Evolutionary conservation across 2,797 vertebrate species (phyloP).

Genomic region (Malurus leucopterus): DNA sequence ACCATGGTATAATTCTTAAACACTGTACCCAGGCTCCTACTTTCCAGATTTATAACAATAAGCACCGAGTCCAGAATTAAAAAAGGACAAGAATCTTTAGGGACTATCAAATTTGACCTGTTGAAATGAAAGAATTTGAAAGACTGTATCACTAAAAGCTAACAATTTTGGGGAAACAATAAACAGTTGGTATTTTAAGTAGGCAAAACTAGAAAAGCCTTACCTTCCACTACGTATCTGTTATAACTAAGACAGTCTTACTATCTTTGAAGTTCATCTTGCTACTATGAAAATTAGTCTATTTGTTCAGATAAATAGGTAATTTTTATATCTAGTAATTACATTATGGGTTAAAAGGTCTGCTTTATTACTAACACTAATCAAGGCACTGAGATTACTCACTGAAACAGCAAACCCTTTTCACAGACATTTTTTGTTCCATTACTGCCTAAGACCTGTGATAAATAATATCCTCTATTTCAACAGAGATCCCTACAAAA

Average conservation of each 20-base stretch:
- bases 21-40: background rate
- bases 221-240: fast-evolving
- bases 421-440: constrained; percentile 68
- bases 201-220: background rate
- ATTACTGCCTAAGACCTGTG: constrained; percentile 68
- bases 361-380: constrained; percentile 57
- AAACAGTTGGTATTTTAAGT: background rate
- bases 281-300: background rate
- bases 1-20: background rate
- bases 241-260: background rate
- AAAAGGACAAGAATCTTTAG: background rate
- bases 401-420: constrained; percentile 73
- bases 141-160: background rate
- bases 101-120: background rate
- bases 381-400: constrained; percentile 46
- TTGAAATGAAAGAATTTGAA: background rate
- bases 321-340: background rate
- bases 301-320: background rate
- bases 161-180: background rate
- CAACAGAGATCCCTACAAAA: constrained; percentile 70
- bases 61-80: background rate
- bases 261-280: background rate
- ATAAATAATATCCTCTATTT: constrained; percentile 76
- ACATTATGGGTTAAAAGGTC: constrained; percentile 64
- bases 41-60: background rate